Conservation (phyloP, 2,797 vertebrate species). For the Ceryle rudis region DNA sequence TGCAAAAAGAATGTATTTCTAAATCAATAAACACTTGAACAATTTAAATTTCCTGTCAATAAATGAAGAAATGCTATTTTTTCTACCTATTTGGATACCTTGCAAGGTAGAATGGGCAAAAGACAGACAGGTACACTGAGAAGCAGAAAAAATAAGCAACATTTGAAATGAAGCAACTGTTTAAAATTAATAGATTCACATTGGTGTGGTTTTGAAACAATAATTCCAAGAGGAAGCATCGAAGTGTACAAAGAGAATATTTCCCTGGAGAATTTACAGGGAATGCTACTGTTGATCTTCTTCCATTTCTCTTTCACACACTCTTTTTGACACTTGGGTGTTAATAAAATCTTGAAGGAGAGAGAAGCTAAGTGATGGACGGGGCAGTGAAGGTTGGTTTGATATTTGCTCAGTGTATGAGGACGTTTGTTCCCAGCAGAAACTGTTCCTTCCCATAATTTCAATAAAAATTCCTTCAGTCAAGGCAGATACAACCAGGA, state of each 20-base stretch:
- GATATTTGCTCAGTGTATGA: neutral
- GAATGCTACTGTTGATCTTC: neutral
- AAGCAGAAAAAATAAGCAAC: neutral
- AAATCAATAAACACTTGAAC: neutral
- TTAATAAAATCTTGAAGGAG: neutral
- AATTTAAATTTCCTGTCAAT: fast-evolving
- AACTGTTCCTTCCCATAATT: neutral
- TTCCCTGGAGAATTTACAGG: neutral
- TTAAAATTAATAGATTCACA: neutral
- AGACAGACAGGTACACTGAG: neutral
- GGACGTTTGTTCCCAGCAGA: neutral
- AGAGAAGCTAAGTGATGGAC: neutral
- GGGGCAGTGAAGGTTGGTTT: neutral
- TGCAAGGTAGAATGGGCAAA: neutral
- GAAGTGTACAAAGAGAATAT: neutral
- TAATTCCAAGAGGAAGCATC: neutral
- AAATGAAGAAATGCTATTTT: neutral
- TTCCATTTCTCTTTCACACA: neutral
- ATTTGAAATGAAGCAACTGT: neutral
- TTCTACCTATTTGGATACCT: neutral
- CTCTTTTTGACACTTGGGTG: neutral
- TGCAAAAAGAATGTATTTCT: neutral
- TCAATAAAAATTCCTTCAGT: neutral
- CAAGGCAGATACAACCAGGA: neutral
- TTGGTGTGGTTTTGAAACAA: neutral